Conservation (phyloP, 2,888 invertebrate genomes). For the Drosophila diplacantha region DNA sequence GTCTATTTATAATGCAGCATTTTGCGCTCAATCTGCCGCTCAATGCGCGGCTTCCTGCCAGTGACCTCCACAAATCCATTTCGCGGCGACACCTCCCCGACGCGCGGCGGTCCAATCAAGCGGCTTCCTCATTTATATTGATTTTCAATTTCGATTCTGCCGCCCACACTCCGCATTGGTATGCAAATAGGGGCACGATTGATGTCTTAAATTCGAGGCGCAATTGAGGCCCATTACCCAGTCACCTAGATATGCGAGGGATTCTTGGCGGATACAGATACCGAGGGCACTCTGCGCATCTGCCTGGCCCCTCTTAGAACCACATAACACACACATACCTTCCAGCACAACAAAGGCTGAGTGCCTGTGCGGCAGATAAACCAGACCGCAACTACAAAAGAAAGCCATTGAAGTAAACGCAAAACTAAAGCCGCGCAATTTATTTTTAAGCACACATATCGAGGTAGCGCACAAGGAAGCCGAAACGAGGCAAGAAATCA, state of each 20-base stretch:
- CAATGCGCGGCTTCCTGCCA: conserved; percentile 21
- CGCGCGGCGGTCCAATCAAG: conserved; percentile 45
- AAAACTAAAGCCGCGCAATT: conserved; percentile 64
- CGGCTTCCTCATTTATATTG: conserved; percentile 57
- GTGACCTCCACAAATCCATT: conserved; percentile 44
- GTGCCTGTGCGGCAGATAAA: conserved; percentile 19
- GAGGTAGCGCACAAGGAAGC: conserved; percentile 27
- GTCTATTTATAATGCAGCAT: conserved; percentile 24
- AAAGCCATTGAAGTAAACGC: conserved; percentile 58
- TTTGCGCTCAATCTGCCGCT: conserved; percentile 28
- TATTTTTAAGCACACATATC: conserved; percentile 64
- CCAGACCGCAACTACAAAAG: conserved; percentile 41
- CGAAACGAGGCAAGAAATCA: conserved; percentile 42
- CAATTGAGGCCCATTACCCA: conserved; percentile 68
- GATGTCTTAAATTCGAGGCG: conserved; percentile 54
- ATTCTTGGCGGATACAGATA: conserved; percentile 33
- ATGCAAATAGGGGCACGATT: conserved; percentile 44
- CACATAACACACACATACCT: conserved; percentile 9
- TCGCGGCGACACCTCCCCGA: conserved; percentile 24
- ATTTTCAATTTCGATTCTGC: conserved; percentile 38
- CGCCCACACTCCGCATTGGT: conserved; percentile 3
- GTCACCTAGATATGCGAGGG: conserved; percentile 60
- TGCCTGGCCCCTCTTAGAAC: conserved; percentile 42
- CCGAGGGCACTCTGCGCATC: conserved; percentile 34
- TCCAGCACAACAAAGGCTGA: conserved; percentile 9